A percentile compares a stretch with the other conserved stretches of the same genome.
phyloP scores from a whole-genome alignment of 2,113 vertebrate genomes.

The Arizona elegans region DNA sequence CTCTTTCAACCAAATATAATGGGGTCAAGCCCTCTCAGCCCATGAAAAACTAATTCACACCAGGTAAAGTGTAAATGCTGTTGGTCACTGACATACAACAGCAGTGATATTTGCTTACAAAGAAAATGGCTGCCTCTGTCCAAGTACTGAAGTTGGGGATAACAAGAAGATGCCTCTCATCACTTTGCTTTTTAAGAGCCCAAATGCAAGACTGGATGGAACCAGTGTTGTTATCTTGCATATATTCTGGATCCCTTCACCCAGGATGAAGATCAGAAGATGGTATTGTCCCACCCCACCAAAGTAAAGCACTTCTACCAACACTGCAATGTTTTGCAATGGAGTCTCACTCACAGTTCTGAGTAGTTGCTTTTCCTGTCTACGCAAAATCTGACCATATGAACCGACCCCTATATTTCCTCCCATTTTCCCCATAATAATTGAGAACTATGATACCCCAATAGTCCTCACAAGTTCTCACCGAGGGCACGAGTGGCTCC shows the following conservation, averaged over 20 bases:
- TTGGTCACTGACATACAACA: background rate
- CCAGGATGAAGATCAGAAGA: background rate
- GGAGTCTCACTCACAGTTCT: background rate
- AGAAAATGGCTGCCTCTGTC: background rate
- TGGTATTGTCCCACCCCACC: background rate
- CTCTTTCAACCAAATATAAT: background rate
- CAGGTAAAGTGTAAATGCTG: background rate
- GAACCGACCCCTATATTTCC: background rate
- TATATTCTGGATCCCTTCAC: background rate
- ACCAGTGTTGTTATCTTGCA: background rate
- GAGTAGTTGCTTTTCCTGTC: background rate
- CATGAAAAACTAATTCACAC: background rate
- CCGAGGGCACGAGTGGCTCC: constrained; percentile 81
- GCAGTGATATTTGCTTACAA: background rate
- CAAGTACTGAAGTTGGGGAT: background rate
- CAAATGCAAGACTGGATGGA: background rate
- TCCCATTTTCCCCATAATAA: background rate
- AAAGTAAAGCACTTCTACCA: background rate
- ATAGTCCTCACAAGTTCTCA: constrained; percentile 61
- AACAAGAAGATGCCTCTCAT: background rate
- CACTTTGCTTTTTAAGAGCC: background rate
- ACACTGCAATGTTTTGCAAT: background rate
- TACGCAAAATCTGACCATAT: background rate
- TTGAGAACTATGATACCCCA: background rate
- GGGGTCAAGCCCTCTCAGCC: background rate